A percentile compares a stretch with the other conserved stretches of the same genome.
Evolutionary conservation across 2,113 vertebrate genomes (phyloP).

Genomic region (Petrocephalus zakoni): DNA sequence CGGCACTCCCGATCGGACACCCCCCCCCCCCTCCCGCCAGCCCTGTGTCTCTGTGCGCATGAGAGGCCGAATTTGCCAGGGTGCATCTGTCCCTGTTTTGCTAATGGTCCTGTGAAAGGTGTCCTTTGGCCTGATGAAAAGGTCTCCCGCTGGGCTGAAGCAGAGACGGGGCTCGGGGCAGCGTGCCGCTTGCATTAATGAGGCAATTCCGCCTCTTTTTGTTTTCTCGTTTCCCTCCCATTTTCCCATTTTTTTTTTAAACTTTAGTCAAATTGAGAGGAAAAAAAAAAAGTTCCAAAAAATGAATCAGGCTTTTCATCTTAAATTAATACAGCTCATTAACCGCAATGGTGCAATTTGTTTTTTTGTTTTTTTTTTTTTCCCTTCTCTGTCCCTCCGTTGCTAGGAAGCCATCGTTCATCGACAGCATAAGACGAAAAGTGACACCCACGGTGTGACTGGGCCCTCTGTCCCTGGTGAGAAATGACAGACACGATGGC

Average conservation of each 20-base stretch:
- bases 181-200: conserved; percentile 43
- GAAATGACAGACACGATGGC: conserved; percentile 11
- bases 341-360: conserved; percentile 16
- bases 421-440: conserved; percentile 14
- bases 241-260: background rate
- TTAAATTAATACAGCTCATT: conserved; percentile 43
- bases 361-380: conserved; percentile 18
- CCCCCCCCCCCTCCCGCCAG: conserved; percentile 11
- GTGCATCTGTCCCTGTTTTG: conserved; percentile 47
- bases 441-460: conserved; percentile 8
- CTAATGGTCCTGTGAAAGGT: conserved; percentile 49
- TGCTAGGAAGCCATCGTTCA: conserved; percentile 21
- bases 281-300: conserved; percentile 13
- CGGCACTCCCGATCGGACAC: background rate
- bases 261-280: conserved; percentile 32
- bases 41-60: conserved; percentile 27
- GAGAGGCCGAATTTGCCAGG: conserved; percentile 39
- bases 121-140: conserved; percentile 53
- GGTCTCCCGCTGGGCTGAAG: conserved; percentile 41
- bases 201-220: conserved; percentile 38
- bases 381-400: background rate
- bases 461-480: background rate
- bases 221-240: background rate
- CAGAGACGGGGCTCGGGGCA: conserved; percentile 38
- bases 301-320: conserved; percentile 36